phyloP scores from a whole-genome alignment of 2,113 vertebrate species.

The Pterocles burchelli region DNA sequence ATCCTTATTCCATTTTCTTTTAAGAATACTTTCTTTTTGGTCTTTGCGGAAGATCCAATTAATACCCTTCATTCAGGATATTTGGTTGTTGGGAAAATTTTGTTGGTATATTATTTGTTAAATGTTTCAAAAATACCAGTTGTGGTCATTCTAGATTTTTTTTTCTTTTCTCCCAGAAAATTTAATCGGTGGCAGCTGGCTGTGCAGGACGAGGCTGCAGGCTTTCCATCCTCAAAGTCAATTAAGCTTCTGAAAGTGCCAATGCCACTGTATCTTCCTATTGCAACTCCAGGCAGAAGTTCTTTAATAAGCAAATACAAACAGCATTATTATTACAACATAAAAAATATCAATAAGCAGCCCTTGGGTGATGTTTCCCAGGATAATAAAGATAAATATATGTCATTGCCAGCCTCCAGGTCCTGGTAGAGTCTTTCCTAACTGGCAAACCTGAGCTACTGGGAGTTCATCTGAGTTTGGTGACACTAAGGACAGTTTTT shows the following conservation, averaged over 20 bases:
- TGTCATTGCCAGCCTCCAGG: neutral
- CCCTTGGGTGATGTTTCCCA: rapidly evolving
- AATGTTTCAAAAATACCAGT: neutral
- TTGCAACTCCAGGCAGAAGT: neutral
- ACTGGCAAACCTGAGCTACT: neutral
- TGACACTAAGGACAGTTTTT: no score
- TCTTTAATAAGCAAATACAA: neutral
- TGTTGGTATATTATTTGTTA: neutral
- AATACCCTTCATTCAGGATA: no score
- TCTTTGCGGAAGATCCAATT: neutral
- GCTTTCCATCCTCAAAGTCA: no score
- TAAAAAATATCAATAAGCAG: rapidly evolving
- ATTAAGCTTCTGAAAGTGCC: neutral
- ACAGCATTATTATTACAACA: neutral
- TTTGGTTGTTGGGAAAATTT: neutral
- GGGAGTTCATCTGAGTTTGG: neutral
- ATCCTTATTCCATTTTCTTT: neutral
- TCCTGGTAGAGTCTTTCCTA: neutral
- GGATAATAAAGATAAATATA: rapidly evolving
- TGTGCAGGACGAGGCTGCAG: neutral
- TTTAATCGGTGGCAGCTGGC: rapidly evolving
- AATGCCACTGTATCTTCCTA: rapidly evolving
- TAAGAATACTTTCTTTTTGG: neutral
- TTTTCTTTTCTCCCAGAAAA: no score
- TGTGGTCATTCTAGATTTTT: no score